phyloP scores from a whole-genome alignment of 2,797 vertebrate genomes.

The Threskiornis aethiopicus region DNA sequence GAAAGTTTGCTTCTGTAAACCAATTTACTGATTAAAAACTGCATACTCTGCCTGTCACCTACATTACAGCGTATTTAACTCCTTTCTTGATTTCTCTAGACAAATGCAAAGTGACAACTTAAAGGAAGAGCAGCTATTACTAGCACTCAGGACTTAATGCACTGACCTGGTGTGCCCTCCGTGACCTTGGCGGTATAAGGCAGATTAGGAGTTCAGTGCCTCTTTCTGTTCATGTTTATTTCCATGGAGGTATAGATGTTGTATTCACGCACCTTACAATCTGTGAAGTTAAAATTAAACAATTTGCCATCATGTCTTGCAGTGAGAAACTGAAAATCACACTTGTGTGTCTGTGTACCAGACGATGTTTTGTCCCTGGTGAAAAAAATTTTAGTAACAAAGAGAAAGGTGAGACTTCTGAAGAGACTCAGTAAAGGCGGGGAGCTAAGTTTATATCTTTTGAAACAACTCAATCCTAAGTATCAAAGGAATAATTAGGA shows the following conservation, averaged over 20 bases:
- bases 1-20: conserved; percentile 3
- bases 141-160: conserved; percentile 36
- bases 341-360: conserved; percentile 47
- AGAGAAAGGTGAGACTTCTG: conserved; percentile 17
- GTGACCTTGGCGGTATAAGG: conserved; percentile 61
- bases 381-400: conserved; percentile 19
- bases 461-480: conserved; percentile 7
- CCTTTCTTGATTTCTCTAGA: conserved; percentile 28
- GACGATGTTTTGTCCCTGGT: conserved; percentile 64
- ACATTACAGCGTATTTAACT: neutral
- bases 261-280: conserved; percentile 60
- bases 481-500: conserved; percentile 55
- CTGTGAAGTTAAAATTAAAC: conserved; percentile 73
- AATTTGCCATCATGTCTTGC: conserved; percentile 58
- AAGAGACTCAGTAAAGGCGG: conserved; percentile 28
- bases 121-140: conserved; percentile 45
- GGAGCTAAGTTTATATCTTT: conserved; percentile 6
- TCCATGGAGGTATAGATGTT: conserved; percentile 47
- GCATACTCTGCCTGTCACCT: neutral
- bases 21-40: conserved; percentile 19
- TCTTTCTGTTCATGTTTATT: conserved; percentile 66
- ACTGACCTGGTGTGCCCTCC: conserved; percentile 26
- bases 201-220: conserved; percentile 33
- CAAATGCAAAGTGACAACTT: conserved; percentile 62
- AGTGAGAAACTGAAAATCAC: conserved; percentile 68